Base-by-base conservation (phyloP, 2,113 vertebrate species). In the Pachycephala philippinensis region DNA sequence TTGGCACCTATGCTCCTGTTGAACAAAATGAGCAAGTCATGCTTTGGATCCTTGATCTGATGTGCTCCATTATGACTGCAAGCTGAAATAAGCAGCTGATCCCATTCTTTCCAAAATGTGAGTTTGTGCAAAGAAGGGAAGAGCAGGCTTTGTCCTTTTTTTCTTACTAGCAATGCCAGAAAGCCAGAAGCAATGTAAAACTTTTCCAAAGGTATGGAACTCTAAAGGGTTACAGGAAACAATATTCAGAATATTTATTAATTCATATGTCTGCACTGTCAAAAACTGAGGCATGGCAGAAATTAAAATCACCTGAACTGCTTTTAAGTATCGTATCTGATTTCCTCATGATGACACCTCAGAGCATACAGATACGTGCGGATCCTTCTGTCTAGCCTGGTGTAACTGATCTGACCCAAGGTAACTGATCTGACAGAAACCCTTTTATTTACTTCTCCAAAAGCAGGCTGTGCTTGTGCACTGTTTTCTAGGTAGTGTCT, bases 221-320 rank as follows among this genome's bases (percentile, higher is more conserved):
- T 33, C 66, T 76, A 15, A 66, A 76, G 6, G 4, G 9, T 47
- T 85, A 31, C 2, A 75, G 23, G 10, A 86, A 76, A 37, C 2
- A 82, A 42, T 8, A 39, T 11, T 30, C 12, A 31, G 30, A 91
- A 23, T 31, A 79, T 27, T 75, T 9, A 22, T 42, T 50, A 59
- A 7, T 33, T 50, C 3, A 0, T 27, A 50, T 2, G 5, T 23
- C 47, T 89, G 11, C 33, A 33, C 7, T 49, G 5, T 26, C 31
- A 70, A 7, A 37, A 53, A 12, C 20, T 35, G 18, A 71, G 27
- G 7, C 11, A 52, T 22, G 13, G 19, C 2, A 69, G 21, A 57
- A 54, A 5, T 28, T n/a, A 57, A 70, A 64, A 81, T n/a, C 11
- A 75, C 20, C 22, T 57, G 11, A 76, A 65, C 12, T 28, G 17